Evolutionary conservation across 2,797 vertebrate species (phyloP).

Genomic region (Zenarchopterus dispar): DNA sequence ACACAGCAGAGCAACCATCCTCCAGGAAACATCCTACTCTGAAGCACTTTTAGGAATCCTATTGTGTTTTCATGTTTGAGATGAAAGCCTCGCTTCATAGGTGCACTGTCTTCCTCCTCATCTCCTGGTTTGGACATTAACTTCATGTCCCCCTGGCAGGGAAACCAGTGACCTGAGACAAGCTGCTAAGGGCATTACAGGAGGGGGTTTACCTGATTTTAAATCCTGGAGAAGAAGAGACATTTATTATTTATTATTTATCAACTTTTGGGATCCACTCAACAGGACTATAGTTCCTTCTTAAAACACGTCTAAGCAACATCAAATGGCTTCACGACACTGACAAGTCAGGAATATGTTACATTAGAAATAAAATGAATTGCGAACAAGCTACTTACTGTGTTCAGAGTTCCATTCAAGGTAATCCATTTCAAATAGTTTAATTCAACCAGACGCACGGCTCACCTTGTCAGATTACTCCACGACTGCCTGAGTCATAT

Average conservation of each 20-base stretch:
- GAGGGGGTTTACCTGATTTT: background rate
- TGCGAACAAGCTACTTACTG: constrained; percentile 43
- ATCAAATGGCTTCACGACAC: too few species aligned
- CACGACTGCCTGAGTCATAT: constrained; percentile 26
- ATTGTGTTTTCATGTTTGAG: constrained; percentile 2
- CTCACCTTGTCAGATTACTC: background rate
- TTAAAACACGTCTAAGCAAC: background rate
- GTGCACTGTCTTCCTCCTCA: constrained; percentile 16
- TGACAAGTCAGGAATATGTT: background rate
- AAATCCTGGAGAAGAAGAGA: constrained; percentile 23
- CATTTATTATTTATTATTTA: background rate
- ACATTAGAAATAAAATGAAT: constrained; percentile 3
- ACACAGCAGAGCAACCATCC: constrained; percentile 34
- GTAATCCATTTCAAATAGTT: background rate
- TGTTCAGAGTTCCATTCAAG: background rate
- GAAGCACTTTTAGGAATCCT: constrained; percentile 3
- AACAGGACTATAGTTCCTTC: too few species aligned
- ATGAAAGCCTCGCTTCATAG: constrained; percentile 15
- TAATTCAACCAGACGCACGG: background rate
- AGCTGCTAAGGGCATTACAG: background rate
- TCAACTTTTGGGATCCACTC: background rate
- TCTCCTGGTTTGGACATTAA: constrained; percentile 12
- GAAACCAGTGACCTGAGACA: background rate
- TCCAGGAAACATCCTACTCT: constrained; percentile 50
- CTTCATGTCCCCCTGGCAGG: background rate